Conservation (phyloP, 2,888 invertebrate species). For the Pollenia angustigena region DNA sequence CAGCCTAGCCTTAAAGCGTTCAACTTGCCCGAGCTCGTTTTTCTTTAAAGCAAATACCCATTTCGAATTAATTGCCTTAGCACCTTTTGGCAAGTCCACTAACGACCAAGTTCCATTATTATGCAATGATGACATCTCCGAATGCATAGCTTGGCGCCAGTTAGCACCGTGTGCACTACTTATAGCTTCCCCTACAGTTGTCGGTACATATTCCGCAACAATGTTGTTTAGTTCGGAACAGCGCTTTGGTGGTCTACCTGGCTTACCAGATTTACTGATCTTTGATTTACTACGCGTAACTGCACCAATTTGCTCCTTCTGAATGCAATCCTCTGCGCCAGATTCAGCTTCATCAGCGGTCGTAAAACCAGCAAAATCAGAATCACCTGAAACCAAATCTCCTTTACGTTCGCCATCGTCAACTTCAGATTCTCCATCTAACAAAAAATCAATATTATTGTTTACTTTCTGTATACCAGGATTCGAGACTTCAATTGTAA, state of each 20-base stretch:
- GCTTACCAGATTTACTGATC: not conserved
- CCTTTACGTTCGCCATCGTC: not conserved
- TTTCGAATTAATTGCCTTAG: too few species aligned
- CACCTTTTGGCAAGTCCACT: too few species aligned
- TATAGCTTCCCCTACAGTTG: not conserved
- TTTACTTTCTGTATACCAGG: not conserved
- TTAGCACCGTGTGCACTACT: not conserved
- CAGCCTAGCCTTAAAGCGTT: slow-evolving; percentile 11
- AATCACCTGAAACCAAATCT: not conserved
- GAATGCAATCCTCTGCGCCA: not conserved
- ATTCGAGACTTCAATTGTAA: not conserved
- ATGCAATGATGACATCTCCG: too few species aligned
- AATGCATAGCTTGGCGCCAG: too few species aligned
- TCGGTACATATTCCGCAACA: slow-evolving; percentile 8
- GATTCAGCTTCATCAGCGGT: too few species aligned
- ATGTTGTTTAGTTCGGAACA: not conserved
- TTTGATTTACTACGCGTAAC: not conserved
- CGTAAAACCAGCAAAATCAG: slow-evolving; percentile 28
- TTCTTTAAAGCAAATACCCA: too few species aligned
- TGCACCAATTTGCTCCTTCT: not conserved
- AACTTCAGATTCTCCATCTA: not conserved
- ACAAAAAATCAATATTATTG: not conserved
- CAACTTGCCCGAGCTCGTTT: slow-evolving; percentile 8
- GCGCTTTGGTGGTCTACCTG: slow-evolving; percentile 16
- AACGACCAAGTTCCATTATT: too few species aligned